These are phyloP conservation scores for Dryococelus australis DNA, from an alignment of 2,888 invertebrate species.

Conservation along the genomic window DNA sequence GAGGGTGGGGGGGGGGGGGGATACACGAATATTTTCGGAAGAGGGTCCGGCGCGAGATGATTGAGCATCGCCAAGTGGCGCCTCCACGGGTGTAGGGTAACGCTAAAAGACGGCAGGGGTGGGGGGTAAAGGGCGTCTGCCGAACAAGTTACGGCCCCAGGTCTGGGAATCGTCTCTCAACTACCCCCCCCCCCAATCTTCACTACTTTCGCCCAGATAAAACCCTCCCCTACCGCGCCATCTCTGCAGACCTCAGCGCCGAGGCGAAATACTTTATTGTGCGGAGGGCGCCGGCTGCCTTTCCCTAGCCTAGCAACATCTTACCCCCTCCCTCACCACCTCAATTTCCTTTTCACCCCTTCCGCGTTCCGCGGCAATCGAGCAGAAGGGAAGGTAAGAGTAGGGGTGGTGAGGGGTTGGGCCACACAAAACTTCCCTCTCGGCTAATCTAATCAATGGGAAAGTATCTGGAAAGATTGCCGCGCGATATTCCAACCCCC, in stretches of 20 bases:
- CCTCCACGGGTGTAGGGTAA: background rate
- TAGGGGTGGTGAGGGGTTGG: background rate
- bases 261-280: slow-evolving; percentile 24
- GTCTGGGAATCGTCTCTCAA: background rate
- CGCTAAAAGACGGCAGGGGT: background rate
- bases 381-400: background rate
- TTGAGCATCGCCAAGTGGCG: background rate
- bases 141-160: background rate
- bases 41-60: too few species aligned
- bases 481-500: slow-evolving; percentile 5
- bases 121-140: background rate
- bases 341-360: too few species aligned
- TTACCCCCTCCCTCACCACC: background rate
- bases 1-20: too few species aligned
- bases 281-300: slow-evolving; percentile 13
- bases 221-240: background rate
- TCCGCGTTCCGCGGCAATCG: background rate
- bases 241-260: background rate
- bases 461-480: slow-evolving; percentile 29
- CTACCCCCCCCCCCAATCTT: background rate
- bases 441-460: slow-evolving; percentile 35
- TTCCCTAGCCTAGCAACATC: slow-evolving; percentile 20
- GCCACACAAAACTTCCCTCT: slow-evolving; percentile 44
- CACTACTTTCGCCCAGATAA: too few species aligned
- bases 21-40: too few species aligned